Evolutionary conservation across 1,140 invertebrate genomes (phyloP), one percentile per base, ranked within the genome.

Genomic region (Homarus americanus): DNA sequence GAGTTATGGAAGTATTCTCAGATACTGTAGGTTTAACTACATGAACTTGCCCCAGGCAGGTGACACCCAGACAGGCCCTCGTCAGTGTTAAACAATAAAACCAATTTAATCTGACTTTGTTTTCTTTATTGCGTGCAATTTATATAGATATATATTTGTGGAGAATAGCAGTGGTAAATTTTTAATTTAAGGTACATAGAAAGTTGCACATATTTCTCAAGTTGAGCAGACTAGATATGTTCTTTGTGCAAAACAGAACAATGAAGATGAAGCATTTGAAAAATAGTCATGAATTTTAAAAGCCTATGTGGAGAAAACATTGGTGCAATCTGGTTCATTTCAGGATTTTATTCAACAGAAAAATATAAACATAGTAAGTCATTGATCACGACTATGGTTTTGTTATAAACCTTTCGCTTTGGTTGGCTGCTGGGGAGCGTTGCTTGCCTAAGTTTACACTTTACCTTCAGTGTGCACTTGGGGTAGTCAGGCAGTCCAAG

Each of bases 211-310:
- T 82, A 49, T 84, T 73, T 38, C 53, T 78, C 36, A 53, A 87
- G 38, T 87, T 87, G 85, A 80, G 85, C 85, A 87, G 85, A 87
- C 85, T 87, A 87, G 85, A 84, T 84, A 84, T 84, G 82, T 69
- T 84, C 63, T 38, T 72, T 84, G 49, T 82, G 49, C 49, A 82
- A 32, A 82, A 69, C 63, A 69, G 63, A 69, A 69, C 63, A 69
- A 69, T 28, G 32, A 63, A 63, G n/a, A 24, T 69, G 17, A 69
- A 32, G 63, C 63, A 32, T 69, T 69, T 69, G 63, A 69, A 69
- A 58, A 58, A 58, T 58, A 58, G 63, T 69, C 28, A 69, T 69
- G 0, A 69, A 69, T 9, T 69, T 24, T 69, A 9, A 32, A 69
- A 69, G 63, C 63, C n/a, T 69, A 69, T 69, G n/a, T 69, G 63